Conservation (phyloP, 2,888 invertebrate species). For the Perdita meconis region DNA sequence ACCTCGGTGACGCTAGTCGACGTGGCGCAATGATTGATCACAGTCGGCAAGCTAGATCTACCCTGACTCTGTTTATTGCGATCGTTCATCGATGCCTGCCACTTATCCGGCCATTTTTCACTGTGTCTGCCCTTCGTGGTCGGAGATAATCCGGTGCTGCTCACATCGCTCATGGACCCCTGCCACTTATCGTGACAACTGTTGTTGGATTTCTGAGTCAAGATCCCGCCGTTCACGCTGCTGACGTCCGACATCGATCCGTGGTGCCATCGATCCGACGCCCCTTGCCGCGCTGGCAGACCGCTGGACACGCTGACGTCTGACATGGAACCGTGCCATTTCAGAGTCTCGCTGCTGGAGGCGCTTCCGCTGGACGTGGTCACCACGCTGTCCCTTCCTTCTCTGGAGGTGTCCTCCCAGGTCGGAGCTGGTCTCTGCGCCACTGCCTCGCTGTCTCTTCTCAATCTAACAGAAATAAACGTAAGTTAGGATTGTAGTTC, state of each 20-base stretch:
- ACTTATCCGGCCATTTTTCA: conserved; percentile 76
- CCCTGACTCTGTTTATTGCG: conserved; percentile 74
- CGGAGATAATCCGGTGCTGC: conserved; percentile 58
- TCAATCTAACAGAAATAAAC: conserved; percentile 80
- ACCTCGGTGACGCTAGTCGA: conserved; percentile 68
- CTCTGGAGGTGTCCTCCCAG: conserved; percentile 84
- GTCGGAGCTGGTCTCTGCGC: conserved; percentile 82
- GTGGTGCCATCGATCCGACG: conserved; percentile 77
- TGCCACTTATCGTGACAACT: conserved; percentile 83
- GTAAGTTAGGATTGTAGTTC: background rate
- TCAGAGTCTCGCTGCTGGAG: conserved; percentile 91
- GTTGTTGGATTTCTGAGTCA: conserved; percentile 67
- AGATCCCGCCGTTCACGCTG: conserved; percentile 76
- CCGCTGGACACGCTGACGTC: conserved; percentile 85
- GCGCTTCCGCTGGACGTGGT: conserved; percentile 88
- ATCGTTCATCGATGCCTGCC: conserved; percentile 80
- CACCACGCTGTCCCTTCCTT: conserved; percentile 88
- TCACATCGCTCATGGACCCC: conserved; percentile 90
- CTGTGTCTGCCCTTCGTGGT: conserved; percentile 64
- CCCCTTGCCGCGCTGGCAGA: conserved; percentile 72
- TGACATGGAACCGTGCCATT: conserved; percentile 89
- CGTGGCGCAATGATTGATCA: conserved; percentile 72
- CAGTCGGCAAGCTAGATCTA: conserved; percentile 69
- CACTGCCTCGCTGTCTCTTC: conserved; percentile 87
- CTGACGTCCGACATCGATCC: conserved; percentile 82